Evolutionary conservation across 2,888 invertebrate species (phyloP).

Genomic region (Mimachlamys varia): DNA sequence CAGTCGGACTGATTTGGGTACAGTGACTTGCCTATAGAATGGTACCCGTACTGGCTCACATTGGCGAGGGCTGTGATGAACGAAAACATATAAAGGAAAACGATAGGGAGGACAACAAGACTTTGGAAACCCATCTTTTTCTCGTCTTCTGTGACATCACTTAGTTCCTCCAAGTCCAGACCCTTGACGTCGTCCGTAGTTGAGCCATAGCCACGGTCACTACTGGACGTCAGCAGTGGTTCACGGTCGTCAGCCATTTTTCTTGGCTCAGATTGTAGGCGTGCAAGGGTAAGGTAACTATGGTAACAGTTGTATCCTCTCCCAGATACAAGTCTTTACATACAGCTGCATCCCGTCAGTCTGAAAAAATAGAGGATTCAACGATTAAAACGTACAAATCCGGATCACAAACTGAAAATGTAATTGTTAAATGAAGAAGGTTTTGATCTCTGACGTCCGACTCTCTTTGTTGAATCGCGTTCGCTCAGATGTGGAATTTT

Average conservation of each 20-base stretch:
- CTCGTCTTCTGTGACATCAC: background rate
- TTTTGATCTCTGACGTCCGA: too few species aligned
- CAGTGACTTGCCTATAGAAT: constrained; percentile 4
- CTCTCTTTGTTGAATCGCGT: too few species aligned
- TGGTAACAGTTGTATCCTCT: background rate
- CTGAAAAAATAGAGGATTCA: background rate
- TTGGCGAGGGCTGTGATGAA: constrained; percentile 39
- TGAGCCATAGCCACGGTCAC: background rate
- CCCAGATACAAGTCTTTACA: background rate
- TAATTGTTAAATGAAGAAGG: too few species aligned
- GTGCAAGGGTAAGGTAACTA: background rate
- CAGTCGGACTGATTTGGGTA: background rate
- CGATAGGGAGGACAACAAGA: constrained; percentile 37
- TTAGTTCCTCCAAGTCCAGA: background rate
- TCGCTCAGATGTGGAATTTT: too few species aligned
- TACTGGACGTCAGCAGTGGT: background rate
- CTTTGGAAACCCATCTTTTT: constrained; percentile 27
- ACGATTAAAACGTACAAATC: too few species aligned
- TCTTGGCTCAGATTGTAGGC: too few species aligned
- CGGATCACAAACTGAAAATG: too few species aligned
- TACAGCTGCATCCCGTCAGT: background rate
- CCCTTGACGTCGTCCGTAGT: background rate
- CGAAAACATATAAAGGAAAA: constrained; percentile 42
- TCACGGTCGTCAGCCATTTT: background rate
- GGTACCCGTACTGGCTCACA: constrained; percentile 42